Evolutionary conservation across 2,888 invertebrate genomes (phyloP), one percentile per base, ranked within the genome.

Genomic region (Ophioninae sp.): DNA sequence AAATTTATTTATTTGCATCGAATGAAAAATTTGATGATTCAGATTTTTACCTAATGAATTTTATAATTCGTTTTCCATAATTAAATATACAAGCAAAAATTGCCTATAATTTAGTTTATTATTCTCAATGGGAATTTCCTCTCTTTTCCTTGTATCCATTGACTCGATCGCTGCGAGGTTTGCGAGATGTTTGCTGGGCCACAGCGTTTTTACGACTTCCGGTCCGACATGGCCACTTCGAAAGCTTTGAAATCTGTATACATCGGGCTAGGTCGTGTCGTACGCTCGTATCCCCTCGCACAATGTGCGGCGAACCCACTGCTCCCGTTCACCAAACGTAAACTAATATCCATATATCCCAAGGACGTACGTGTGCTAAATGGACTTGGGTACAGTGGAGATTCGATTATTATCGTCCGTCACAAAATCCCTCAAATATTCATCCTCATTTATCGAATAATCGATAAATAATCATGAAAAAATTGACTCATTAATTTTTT

Each of bases 151-250:
- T 61, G 44, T 13, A 44, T 44, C 10, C 8, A 44, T 44, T 44
- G 44, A 13, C 44, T 44, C 10, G 5, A 13, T 10, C 37, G 20
- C 7, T 59, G 44, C 21, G 59, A 41, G 30, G 59, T 76, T 7
- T 68, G 23, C 59, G 41, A 13, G 39, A 57, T n/a, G 68, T 65
- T 37, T 10, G 44, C 10, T 59, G 44, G 23, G 57, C 10, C 62
- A 20, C 39, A 64, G 56, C 57, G 20, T 56, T 73, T 83, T 76
- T 68, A 83, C 62, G 76, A 80, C 68, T 79, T 76, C 44, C 44
- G 6, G 75, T 41, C 72, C 67, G 72, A 62, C 57, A 57, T 30
- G 59, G 75, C 10, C 50, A 76, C 79, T 78, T 62, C 44, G 13
- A 44, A 13, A 44, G 44, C 44, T 44, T 44, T 50, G 78, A 78